A percentile compares a stretch with the other conserved stretches of the same genome.
Evolutionary conservation across 2,797 vertebrate species (phyloP).

Genomic region (Coranthus polyacanthus): DNA sequence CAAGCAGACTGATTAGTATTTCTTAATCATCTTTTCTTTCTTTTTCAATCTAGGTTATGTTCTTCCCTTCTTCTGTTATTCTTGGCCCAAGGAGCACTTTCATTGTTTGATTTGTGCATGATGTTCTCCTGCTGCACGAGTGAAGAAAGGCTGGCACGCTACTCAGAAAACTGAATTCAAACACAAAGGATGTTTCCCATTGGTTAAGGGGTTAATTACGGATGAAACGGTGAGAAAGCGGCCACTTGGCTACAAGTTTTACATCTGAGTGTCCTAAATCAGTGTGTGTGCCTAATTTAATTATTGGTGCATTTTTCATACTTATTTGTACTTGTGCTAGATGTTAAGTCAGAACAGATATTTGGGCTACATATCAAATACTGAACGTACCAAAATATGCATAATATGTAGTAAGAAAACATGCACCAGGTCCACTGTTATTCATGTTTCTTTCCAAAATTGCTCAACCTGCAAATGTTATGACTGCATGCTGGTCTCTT

Average conservation of each 20-base stretch:
- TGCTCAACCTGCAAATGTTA: neutral
- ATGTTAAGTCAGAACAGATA: too few relatives aligned
- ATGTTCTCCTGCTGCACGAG: constrained; percentile 40
- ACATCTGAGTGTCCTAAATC: constrained; percentile 3
- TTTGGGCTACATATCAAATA: neutral
- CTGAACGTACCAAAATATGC: neutral
- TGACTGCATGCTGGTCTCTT: constrained; percentile 49
- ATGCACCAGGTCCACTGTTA: neutral
- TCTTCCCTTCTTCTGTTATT: neutral
- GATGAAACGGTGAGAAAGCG: constrained; percentile 9
- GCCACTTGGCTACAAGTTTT: constrained; percentile 10
- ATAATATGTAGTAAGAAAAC: neutral
- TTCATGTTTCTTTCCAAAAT: neutral
- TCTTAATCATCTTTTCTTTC: too few relatives aligned
- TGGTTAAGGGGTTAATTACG: constrained; percentile 23
- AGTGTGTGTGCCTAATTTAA: too few relatives aligned
- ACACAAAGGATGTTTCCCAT: constrained; percentile 3
- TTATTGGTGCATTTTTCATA: too few relatives aligned
- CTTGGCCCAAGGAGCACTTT: constrained; percentile 8
- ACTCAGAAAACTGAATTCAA: constrained; percentile 5
- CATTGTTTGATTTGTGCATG: constrained; percentile 31
- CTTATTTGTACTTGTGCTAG: too few relatives aligned
- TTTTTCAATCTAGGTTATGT: neutral
- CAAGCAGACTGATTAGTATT: neutral
- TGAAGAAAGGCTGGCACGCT: constrained; percentile 17